Evolutionary conservation across 2,113 vertebrate species (phyloP).

Genomic region (Petrocephalus microphthalmus): DNA sequence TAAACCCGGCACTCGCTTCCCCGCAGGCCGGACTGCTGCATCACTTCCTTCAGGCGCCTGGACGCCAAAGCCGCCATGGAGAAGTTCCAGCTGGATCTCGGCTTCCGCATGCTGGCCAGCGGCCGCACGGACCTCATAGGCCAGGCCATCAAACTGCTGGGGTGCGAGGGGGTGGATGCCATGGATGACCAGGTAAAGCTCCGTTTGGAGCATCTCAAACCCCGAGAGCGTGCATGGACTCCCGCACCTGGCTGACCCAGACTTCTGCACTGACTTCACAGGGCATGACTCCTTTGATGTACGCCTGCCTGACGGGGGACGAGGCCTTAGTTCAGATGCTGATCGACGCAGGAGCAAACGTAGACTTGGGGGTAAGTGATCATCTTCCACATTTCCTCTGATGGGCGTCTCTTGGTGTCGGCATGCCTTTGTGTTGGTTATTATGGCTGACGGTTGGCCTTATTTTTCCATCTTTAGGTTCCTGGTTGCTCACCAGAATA

Average conservation of each 20-base stretch:
- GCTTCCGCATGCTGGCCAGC: constrained; percentile 86
- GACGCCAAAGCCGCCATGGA: constrained; percentile 74
- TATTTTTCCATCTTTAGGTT: constrained; percentile 57
- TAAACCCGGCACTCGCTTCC: background rate
- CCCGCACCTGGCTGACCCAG: background rate
- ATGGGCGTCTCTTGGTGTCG: background rate
- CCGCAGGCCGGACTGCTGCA: constrained; percentile 76
- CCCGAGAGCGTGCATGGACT: background rate
- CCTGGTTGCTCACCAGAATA: constrained; percentile 65
- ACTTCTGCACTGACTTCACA: constrained; percentile 33
- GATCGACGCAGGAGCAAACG: constrained; percentile 77
- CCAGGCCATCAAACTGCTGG: constrained; percentile 73
- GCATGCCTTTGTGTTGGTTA: background rate
- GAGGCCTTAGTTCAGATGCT: constrained; percentile 94
- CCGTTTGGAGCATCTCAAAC: background rate
- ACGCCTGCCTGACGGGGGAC: constrained; percentile 81
- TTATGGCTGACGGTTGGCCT: background rate
- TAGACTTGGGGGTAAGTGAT: constrained; percentile 57
- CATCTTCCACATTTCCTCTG: background rate
- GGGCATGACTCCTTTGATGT: constrained; percentile 93
- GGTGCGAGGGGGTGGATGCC: constrained; percentile 72
- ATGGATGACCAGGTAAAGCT: constrained; percentile 80
- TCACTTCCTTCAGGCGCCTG: constrained; percentile 76
- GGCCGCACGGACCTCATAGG: constrained; percentile 82
- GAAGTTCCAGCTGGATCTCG: constrained; percentile 80